phyloP scores from a whole-genome alignment of 92 coral and sea anemone species.

The Epizoanthus stellaris region DNA sequence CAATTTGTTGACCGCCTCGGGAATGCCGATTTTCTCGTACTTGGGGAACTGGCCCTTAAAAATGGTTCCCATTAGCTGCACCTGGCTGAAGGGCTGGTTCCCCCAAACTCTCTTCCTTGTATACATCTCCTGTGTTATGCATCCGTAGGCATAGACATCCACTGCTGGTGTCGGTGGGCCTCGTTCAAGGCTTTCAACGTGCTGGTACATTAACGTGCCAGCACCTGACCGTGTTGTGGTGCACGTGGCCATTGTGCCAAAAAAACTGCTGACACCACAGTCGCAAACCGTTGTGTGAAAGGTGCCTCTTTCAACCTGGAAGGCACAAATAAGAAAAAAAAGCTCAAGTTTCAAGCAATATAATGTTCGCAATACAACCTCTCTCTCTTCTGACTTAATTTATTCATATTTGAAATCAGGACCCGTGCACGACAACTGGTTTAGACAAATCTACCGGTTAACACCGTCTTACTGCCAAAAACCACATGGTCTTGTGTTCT shows the following conservation, averaged over 20 bases:
- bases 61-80: background rate
- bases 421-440: too few relatives aligned
- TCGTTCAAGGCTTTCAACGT: constrained; percentile 8
- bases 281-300: constrained; percentile 21
- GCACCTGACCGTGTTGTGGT: constrained; percentile 19
- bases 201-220: constrained; percentile 16
- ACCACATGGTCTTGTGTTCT: too few relatives aligned
- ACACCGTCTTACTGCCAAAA: too few relatives aligned
- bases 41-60: constrained; percentile 11
- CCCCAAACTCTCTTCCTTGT: constrained; percentile 28
- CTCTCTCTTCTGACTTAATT: too few relatives aligned
- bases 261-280: constrained; percentile 25
- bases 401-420: too few relatives aligned
- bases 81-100: background rate
- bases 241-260: constrained; percentile 25
- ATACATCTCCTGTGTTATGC: constrained; percentile 19
- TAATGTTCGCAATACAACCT: too few relatives aligned
- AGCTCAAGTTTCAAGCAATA: background rate
- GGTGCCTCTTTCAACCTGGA: constrained; percentile 28
- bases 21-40: background rate
- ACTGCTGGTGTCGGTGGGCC: constrained; percentile 13
- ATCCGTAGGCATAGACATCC: constrained; percentile 23
- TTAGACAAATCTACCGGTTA: too few relatives aligned
- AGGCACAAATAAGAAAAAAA: background rate
- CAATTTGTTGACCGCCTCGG: background rate